Evolutionary conservation across 2,113 vertebrate species (phyloP).

Genomic region (Chaetura pelagica): DNA sequence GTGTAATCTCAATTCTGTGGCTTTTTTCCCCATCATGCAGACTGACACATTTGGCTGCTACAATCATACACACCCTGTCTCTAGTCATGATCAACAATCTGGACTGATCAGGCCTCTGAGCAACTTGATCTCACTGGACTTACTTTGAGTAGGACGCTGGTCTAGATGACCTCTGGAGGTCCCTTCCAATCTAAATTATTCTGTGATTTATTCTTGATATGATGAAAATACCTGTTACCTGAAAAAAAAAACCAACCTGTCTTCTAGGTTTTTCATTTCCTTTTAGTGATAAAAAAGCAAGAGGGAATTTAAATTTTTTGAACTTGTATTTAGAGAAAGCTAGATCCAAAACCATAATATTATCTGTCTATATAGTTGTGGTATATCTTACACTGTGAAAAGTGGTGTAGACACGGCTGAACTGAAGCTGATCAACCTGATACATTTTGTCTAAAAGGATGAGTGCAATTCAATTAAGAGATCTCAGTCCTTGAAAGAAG

Average conservation of each 20-base stretch:
- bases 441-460: not conserved
- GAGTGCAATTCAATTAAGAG: not conserved
- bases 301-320: not conserved
- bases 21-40: not conserved
- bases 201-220: not conserved
- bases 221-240: not conserved
- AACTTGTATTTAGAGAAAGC: not conserved
- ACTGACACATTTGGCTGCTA: not conserved
- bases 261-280: not conserved
- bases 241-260: not conserved
- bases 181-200: not conserved
- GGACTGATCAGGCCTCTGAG: not conserved
- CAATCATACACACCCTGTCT: not conserved
- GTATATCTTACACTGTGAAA: not conserved
- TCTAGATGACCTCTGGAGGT: not conserved
- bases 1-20: not conserved
- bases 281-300: not conserved
- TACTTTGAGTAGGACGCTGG: not conserved
- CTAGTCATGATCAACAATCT: not conserved
- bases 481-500: not conserved
- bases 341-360: not conserved
- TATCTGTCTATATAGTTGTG: not conserved
- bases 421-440: not conserved
- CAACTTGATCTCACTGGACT: not conserved
- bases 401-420: not conserved